Evolutionary conservation across 2,113 vertebrate genomes (phyloP).

Genomic region (Cavia porcellus): DNA sequence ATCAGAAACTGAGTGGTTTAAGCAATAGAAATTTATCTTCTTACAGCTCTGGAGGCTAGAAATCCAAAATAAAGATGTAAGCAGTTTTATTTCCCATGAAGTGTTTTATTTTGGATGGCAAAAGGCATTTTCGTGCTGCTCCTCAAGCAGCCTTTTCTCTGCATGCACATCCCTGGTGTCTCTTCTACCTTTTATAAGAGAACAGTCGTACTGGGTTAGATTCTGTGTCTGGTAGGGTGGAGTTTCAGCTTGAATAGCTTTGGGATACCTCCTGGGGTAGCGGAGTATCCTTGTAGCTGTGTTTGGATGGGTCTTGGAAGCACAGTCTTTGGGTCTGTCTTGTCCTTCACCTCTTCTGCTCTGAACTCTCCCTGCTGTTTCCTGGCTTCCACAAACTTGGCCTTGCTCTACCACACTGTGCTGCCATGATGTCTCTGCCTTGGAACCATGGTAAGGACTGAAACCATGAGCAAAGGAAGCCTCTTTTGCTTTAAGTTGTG

Average conservation of each 20-base stretch:
- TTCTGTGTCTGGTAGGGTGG: neutral
- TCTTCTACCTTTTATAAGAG: neutral
- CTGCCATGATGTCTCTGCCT: neutral
- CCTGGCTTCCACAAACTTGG: neutral
- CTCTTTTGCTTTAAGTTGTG: neutral
- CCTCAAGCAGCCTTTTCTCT: neutral
- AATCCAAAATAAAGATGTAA: neutral
- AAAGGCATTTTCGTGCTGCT: neutral
- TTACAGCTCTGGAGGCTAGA: neutral
- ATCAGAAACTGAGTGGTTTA: neutral
- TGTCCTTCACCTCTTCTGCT: neutral
- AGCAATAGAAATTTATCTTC: neutral
- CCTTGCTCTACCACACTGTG: neutral
- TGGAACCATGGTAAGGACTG: neutral
- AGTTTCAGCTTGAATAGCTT: neutral
- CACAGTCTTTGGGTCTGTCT: neutral
- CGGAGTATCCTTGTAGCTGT: neutral
- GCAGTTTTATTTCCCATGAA: neutral
- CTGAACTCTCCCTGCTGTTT: neutral
- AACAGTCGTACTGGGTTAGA: neutral
- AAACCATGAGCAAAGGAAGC: neutral
- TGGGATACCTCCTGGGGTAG: neutral
- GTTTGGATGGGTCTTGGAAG: neutral
- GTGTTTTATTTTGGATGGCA: neutral
- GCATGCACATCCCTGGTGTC: no score